Base-by-base conservation (phyloP, 2,113 vertebrate species). In the Chunga burmeisteri region DNA sequence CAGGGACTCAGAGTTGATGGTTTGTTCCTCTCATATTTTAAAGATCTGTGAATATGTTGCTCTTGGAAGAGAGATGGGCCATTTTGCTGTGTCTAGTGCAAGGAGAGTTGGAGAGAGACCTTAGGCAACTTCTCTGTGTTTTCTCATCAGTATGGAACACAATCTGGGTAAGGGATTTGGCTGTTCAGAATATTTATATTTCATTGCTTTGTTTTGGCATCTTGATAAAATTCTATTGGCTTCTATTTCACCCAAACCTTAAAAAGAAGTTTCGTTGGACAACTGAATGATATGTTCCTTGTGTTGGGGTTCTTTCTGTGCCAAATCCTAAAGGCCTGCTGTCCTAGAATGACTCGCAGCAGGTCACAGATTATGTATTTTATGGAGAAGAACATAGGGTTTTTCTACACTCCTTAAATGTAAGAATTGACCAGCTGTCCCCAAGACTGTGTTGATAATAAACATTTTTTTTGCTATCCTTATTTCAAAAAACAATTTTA, bases 201-300 rank as follows among this genome's bases (percentile, higher is more conserved):
- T 90, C 78, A 90, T 72, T 75, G 34, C 77, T 90, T 92, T 96
- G 71, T 86, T 93, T 81, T 95, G 96, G 80, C 83, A 52, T 80
- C 47, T 74, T 92, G 21, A 40, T 91, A 68, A 93, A 94, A 86
- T 84, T 83, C 83, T 92, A 10, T 77, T 90, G 63, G 90, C 79
- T 92, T 94, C 30, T 79, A 14, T 81, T 95, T 94, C n/a, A 72
- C 86, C 81, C 83, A 94, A 59, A 84, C 23, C 65, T 78, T 75
- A 63, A 86, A 86, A 92, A 91, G 40, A 72, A 65, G 2, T 67
- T 74, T 78, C 80, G 34, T 84, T 93, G 88, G 80, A 72, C 44
- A 56, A 74, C 38, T 30, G 47, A 81, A 84, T 5, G 52, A 79
- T 49, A 44, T 27, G 20, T 96, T 84, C 88, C 88, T 86, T 91